Evolutionary conservation across 2,113 vertebrate genomes (phyloP), one percentile per base, ranked within the genome.

Genomic region (Scomber scombrus): DNA sequence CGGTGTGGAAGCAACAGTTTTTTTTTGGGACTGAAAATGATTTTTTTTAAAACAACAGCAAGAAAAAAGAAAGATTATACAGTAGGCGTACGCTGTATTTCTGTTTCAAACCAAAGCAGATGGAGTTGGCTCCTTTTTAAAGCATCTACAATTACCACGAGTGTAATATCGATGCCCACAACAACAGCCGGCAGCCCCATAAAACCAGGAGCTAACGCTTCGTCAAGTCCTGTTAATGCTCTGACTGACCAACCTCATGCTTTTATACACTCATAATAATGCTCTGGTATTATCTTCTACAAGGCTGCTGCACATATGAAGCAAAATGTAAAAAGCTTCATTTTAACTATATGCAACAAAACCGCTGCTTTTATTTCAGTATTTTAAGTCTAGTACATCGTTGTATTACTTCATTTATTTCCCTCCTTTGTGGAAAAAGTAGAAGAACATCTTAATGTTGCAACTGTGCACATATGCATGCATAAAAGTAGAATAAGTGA

Each of bases 181-280:
- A 60, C 52, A 43, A 40, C 58, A 63, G 52, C 43, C n/a, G 18
- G 51, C 58, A 49, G 81, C 49, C 31, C 4, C 15, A 23, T 2
- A 64, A 16, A 56, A 45, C 21, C 23, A 5, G 13, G 0, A 43
- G n/a, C 18, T 49, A 61, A 60, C 19, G 31, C n/a, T 47, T 66
- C 43, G 67, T 71, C 47, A 34, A 49, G 74, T 62, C 62, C 21
- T 13, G 67, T 77, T 67, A 76, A 71, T 50, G 49, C 19, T 67
- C 29, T 56, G 70, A 55, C 40, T 11, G n/a, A 31, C 26, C 23
- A 50, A 16, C 26, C 26, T 50, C 10, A 11, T 18, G n/a, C 8
- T 47, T 61, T 18, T 9, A 65, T 23, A 52, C 23, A 23, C 23
- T 23, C 23, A 23, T 23, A 23, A 23, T n/a, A n/a, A n/a, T n/a